Evolutionary conservation across 2,888 invertebrate genomes (phyloP).

Genomic region (Ochlodes sylvanus): DNA sequence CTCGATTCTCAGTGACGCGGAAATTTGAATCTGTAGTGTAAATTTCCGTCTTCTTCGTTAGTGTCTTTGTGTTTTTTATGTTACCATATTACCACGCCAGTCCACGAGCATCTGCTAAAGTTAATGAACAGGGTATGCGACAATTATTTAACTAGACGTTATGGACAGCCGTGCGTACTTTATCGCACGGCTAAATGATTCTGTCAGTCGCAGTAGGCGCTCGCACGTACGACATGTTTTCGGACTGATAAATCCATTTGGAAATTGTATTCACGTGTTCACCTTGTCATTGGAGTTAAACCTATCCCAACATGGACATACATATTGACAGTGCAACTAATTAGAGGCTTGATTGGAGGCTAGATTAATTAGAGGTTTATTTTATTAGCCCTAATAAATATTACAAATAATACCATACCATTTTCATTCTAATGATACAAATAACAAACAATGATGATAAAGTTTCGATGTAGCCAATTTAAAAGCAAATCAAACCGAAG

Average conservation of each 20-base stretch:
- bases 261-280: neutral
- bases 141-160: neutral
- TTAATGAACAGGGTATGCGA: neutral
- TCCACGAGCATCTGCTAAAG: neutral
- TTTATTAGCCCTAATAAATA: too few species aligned
- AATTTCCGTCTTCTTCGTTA: too few species aligned
- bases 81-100: too few species aligned
- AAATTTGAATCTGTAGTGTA: too few species aligned
- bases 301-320: too few species aligned
- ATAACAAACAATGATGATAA: neutral
- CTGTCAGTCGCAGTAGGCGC: constrained; percentile 12
- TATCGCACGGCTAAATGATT: constrained; percentile 13
- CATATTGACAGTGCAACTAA: too few species aligned
- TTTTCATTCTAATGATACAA: neutral
- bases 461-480: neutral
- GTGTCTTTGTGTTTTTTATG: too few species aligned
- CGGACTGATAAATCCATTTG: neutral
- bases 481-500: constrained; percentile 4
- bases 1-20: too few species aligned
- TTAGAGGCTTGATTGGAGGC: too few species aligned
- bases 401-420: too few species aligned
- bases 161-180: neutral
- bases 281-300: neutral
- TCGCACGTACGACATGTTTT: neutral
- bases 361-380: too few species aligned